Conservation (phyloP, 1,140 invertebrate species). For the Ericerus pela region DNA sequence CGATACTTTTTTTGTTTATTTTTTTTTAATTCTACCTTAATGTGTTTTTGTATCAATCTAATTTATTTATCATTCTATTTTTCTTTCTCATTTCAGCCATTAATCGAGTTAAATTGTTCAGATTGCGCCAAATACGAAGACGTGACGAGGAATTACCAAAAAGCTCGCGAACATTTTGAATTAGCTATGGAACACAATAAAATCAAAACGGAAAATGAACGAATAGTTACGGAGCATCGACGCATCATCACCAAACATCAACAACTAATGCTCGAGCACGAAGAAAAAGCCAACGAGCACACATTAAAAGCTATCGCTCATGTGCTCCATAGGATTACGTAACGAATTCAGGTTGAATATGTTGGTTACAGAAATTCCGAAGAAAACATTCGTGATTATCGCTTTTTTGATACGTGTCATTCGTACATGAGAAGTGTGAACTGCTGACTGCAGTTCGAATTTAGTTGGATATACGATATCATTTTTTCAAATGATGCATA, state of each 20-base stretch:
- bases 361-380: not conserved
- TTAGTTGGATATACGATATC: not conserved
- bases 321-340: not conserved
- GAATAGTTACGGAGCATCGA: not conserved
- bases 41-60: no score
- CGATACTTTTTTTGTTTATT: no score
- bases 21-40: no score
- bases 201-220: not conserved
- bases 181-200: not conserved
- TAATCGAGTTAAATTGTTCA: not conserved
- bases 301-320: not conserved
- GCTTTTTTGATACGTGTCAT: not conserved
- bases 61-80: not conserved
- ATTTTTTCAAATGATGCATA: no score
- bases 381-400: not conserved
- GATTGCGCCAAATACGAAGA: not conserved
- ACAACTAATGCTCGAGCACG: not conserved
- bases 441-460: not conserved
- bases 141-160: not conserved
- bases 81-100: not conserved
- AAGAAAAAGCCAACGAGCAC: not conserved
- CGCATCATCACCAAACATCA: not conserved
- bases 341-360: not conserved
- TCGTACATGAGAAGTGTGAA: not conserved
- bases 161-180: constrained; percentile 2